These are phyloP conservation scores for Anaspis maculata DNA, from an alignment of 2,888 invertebrate species.

Conservation along the genomic window DNA sequence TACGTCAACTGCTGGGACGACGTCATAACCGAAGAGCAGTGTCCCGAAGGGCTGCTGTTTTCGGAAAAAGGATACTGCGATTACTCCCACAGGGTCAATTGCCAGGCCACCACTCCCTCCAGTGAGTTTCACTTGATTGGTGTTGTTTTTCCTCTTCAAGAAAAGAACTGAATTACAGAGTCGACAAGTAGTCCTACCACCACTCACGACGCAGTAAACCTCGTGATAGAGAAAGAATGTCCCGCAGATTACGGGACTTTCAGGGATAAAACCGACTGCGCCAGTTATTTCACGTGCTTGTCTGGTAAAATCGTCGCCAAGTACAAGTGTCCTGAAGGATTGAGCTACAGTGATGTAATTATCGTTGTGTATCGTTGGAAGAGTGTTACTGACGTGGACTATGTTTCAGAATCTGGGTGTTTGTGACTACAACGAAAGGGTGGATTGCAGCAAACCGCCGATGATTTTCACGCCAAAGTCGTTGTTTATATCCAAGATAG, in stretches of 20 bases:
- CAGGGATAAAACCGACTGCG: slow-evolving; percentile 53
- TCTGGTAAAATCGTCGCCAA: slow-evolving; percentile 38
- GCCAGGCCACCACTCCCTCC: slow-evolving; percentile 40
- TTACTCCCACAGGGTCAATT: slow-evolving; percentile 55
- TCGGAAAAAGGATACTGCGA: slow-evolving; percentile 53
- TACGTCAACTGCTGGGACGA: slow-evolving; percentile 69
- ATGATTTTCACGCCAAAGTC: slow-evolving; percentile 14
- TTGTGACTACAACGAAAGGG: slow-evolving; percentile 55
- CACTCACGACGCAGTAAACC: no score
- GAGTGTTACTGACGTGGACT: slow-evolving; percentile 2
- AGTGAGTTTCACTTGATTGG: slow-evolving; percentile 3
- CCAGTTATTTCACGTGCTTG: slow-evolving; percentile 58
- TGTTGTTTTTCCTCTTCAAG: slow-evolving; percentile 3
- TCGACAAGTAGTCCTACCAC: no score
- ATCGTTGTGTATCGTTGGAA: not conserved
- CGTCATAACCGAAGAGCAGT: slow-evolving; percentile 56
- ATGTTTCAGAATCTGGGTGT: slow-evolving; percentile 50
- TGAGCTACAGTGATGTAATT: slow-evolving; percentile 32
- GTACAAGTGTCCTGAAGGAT: slow-evolving; percentile 56
- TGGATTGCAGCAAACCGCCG: slow-evolving; percentile 46
- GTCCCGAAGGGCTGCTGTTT: slow-evolving; percentile 56
- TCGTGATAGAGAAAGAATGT: no score
- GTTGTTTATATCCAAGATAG: no score
- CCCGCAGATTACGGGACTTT: slow-evolving; percentile 53
- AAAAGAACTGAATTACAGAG: slow-evolving; percentile 3